Conservation (phyloP, 2,888 invertebrate genomes). For the Daptonema setosum region DNA sequence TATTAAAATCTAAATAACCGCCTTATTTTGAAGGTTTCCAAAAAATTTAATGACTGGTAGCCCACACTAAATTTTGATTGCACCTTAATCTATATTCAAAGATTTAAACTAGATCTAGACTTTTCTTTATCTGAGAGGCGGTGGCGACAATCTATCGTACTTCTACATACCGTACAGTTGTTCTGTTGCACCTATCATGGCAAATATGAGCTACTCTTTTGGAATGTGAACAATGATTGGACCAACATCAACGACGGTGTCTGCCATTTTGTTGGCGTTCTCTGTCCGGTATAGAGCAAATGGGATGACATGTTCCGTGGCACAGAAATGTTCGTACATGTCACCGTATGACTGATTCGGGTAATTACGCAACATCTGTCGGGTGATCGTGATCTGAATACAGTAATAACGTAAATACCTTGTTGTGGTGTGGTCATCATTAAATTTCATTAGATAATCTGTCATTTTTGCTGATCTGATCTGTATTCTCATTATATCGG, state of each 20-base stretch:
- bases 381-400: not conserved
- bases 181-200: too few species aligned
- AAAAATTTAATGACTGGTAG: too few species aligned
- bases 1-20: too few species aligned
- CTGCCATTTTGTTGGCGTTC: not conserved
- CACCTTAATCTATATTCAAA: not conserved
- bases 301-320: slow-evolving; percentile 89
- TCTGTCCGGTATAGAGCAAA: slow-evolving; percentile 91
- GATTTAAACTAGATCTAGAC: not conserved
- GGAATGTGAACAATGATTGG: not conserved
- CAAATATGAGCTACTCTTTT: too few species aligned
- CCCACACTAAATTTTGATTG: not conserved
- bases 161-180: not conserved
- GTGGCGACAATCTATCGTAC: not conserved
- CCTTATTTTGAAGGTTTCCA: too few species aligned
- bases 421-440: not conserved
- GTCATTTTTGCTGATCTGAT: not conserved
- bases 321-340: slow-evolving; percentile 87
- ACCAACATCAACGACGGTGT: not conserved
- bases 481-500: not conserved
- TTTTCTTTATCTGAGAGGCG: not conserved
- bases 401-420: not conserved
- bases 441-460: not conserved
- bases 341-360: slow-evolving; percentile 63
- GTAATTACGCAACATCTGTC: not conserved